These are phyloP conservation scores for Sandelia bainsii DNA, from an alignment of 2,797 vertebrate genomes.

Conservation along the genomic window DNA sequence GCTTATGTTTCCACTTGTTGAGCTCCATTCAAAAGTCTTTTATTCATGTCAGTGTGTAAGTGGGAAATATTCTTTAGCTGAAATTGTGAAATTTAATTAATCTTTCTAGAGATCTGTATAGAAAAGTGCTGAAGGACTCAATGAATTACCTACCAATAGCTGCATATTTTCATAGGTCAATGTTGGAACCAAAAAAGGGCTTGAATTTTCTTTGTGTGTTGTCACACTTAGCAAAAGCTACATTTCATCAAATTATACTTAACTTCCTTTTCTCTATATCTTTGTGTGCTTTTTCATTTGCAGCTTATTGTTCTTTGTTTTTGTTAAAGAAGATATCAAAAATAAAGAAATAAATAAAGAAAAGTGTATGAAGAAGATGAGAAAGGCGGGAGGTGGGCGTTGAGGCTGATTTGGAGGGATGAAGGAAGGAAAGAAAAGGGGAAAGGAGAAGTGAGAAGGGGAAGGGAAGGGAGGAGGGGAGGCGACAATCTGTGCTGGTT, in stretches of 20 bases:
- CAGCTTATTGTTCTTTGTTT: neutral
- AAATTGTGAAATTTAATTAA: slow-evolving; percentile 2
- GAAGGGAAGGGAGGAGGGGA: slow-evolving; percentile 44
- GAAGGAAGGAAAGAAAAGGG: slow-evolving; percentile 34
- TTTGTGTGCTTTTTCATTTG: neutral
- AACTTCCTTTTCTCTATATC: slow-evolving; percentile 1
- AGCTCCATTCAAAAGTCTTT: slow-evolving; percentile 8
- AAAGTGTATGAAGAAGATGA: slow-evolving; percentile 9
- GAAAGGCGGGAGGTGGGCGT: slow-evolving; percentile 33
- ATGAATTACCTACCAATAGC: slow-evolving; percentile 9
- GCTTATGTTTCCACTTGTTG: slow-evolving; percentile 13
- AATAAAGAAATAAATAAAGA: slow-evolving; percentile 6
- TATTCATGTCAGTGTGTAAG: slow-evolving; percentile 21
- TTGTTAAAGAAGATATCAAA: slow-evolving; percentile 16
- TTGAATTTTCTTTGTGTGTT: slow-evolving; percentile 21
- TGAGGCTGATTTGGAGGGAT: slow-evolving; percentile 45
- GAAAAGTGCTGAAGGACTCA: slow-evolving; percentile 22
- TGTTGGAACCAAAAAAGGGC: neutral
- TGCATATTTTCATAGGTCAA: slow-evolving; percentile 22
- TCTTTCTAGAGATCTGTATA: slow-evolving; percentile 23
- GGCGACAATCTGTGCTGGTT: slow-evolving; percentile 77
- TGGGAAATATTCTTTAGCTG: slow-evolving; percentile 9
- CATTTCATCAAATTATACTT: neutral
- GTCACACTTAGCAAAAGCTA: neutral
- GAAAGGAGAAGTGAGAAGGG: slow-evolving; percentile 30